phyloP scores from a whole-genome alignment of 2,797 vertebrate species.

The Choloepus didactylus region DNA sequence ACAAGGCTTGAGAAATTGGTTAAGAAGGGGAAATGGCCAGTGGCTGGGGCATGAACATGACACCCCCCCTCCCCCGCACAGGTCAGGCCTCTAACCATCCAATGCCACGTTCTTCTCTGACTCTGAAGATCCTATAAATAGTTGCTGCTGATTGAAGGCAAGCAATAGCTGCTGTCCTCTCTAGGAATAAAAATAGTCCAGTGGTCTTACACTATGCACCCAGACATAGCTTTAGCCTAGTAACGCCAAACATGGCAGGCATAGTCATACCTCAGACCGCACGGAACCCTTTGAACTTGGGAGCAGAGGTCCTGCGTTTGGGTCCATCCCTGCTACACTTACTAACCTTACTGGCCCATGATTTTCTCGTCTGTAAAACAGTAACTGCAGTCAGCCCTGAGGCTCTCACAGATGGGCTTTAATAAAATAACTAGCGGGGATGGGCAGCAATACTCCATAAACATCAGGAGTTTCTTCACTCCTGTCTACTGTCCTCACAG shows the following conservation, averaged over 20 bases:
- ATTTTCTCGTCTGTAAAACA: constrained; percentile 52
- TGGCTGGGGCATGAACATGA: constrained; percentile 5
- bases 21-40: constrained; percentile 50
- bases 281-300: not conserved
- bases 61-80: not conserved
- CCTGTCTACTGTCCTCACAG: not conserved
- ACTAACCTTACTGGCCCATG: not conserved
- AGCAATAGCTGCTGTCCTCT: constrained; percentile 64
- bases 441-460: not conserved
- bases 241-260: not conserved
- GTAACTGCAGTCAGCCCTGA: constrained; percentile 10
- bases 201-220: constrained; percentile 61
- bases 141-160: constrained; percentile 66
- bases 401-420: not conserved
- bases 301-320: not conserved
- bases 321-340: not conserved
- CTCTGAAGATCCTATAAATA: constrained; percentile 76
- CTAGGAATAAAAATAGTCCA: constrained; percentile 78
- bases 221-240: constrained; percentile 37
- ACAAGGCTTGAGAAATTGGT: constrained; percentile 29
- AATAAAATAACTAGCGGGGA: constrained; percentile 12
- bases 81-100: constrained; percentile 46
- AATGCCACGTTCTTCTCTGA: constrained; percentile 65
- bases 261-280: not conserved
- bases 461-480: constrained; percentile 22